phyloP scores from a whole-genome alignment of 2,888 invertebrate genomes.

The Phyllotreta cruciferae region DNA sequence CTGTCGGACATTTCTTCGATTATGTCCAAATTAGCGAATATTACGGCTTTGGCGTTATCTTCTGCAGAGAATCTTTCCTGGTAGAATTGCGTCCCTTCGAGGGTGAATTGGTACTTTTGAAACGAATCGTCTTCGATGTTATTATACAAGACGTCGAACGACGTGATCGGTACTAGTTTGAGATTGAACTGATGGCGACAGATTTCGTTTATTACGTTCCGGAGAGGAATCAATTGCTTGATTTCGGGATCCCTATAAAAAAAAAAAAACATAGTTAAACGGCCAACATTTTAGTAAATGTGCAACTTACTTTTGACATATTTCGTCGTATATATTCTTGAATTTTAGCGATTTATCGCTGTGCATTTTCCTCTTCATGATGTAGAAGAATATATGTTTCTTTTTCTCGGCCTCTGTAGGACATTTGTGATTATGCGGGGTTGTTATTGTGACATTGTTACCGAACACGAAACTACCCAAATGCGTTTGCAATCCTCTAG shows the following conservation, averaged over 20 bases:
- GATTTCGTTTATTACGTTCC: conserved; percentile 54
- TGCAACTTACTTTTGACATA: conserved; percentile 51
- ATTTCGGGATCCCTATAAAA: conserved; percentile 52
- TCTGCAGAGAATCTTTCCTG: conserved; percentile 69
- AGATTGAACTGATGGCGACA: conserved; percentile 50
- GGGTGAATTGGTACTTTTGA: conserved; percentile 55
- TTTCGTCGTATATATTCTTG: conserved; percentile 52
- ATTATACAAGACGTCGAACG: conserved; percentile 54
- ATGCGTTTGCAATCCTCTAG: conserved; percentile 46
- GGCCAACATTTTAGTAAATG: background rate
- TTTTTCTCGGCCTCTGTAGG: conserved; percentile 46
- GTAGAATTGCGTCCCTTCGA: conserved; percentile 56
- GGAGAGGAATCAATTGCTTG: conserved; percentile 49
- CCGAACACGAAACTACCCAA: conserved; percentile 37
- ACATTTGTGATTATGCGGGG: conserved; percentile 51
- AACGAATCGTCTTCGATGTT: conserved; percentile 51
- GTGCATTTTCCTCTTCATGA: conserved; percentile 54
- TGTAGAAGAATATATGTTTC: conserved; percentile 53
- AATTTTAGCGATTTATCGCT: conserved; percentile 54
- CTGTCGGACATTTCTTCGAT: conserved; percentile 49
- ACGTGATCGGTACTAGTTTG: conserved; percentile 44
- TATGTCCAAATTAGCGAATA: conserved; percentile 53
- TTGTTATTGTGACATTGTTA: conserved; percentile 43
- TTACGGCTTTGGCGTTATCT: conserved; percentile 52
- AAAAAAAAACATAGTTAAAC: conserved; percentile 16